Evolutionary conservation across 2,797 vertebrate genomes (phyloP).

Genomic region (Xerus rutilus): DNA sequence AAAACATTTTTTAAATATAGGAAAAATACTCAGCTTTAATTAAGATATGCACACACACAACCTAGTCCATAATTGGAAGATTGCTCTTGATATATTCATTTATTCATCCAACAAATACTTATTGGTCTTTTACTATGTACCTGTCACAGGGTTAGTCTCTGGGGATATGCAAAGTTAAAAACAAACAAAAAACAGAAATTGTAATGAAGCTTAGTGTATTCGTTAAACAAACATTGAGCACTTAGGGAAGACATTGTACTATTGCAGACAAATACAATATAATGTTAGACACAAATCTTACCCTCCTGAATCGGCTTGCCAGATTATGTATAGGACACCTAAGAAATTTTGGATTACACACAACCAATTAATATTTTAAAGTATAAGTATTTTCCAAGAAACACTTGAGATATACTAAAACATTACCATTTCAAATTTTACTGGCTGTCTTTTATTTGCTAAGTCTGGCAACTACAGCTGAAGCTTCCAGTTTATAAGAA

Average conservation of each 20-base stretch:
- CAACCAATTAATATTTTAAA: background rate
- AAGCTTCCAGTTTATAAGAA: background rate
- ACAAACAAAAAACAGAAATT: background rate
- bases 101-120: slow-evolving; percentile 15
- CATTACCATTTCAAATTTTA: slow-evolving; percentile 28
- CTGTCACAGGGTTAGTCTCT: background rate
- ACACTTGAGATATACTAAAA: background rate
- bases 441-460: background rate
- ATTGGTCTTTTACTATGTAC: background rate
- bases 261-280: background rate
- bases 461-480: background rate
- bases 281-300: background rate
- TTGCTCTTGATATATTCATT: background rate
- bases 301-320: background rate
- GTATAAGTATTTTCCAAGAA: background rate
- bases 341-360: slow-evolving; percentile 27
- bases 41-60: slow-evolving; percentile 20
- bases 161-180: background rate
- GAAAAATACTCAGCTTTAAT: slow-evolving; percentile 19
- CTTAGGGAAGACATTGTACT: background rate
- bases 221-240: background rate
- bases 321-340: background rate
- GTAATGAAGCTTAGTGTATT: background rate
- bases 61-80: background rate
- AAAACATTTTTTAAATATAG: slow-evolving; percentile 29